Evolutionary conservation across 2,888 invertebrate species (phyloP), one percentile per base, ranked within the genome.

Genomic region (Athetis lepigone): DNA sequence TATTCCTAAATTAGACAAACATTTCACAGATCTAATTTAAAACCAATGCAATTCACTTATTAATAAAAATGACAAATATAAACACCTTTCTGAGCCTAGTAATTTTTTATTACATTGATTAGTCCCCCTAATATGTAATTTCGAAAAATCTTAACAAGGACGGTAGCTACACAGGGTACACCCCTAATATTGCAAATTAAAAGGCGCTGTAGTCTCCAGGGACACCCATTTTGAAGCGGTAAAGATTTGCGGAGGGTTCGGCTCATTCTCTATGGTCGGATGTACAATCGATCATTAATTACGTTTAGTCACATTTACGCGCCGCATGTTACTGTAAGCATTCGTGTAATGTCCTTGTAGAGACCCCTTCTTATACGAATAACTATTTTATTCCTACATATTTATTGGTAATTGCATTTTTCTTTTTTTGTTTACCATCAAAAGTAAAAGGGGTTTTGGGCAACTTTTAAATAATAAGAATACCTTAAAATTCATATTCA

Each of bases 111-210:
- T 18, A 29, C 46, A 57, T 51, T 29, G 36, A 39, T 51, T 37
- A 25, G 27, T 29, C 19, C 19, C 4, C n/a, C n/a, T 37, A 58
- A 54, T 51, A 51, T 37, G 70, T 82, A 79, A 81, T 85, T 82
- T 80, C 74, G 79, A 83, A 79, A 74, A 80, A 70, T 78, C 83
- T 80, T 81, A 82, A 37, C 29, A 46, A 59, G 75, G 64, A 81
- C 76, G 79, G 77, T 65, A 76, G 75, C 79, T 75, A 77, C 72
- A 77, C 71, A 68, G 83, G 80, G 84, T 78, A 84, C 90, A 89
- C 89, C 94, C 93, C 89, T 90, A 90, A 92, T 91, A 87, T 87
- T 93, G 92, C 92, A 95, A 95, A 95, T 95, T 95, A 95, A 95
- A 95, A 95, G 93, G 91, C 92, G 82, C 89, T 90, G 86, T 81